Percentiles rank a stretch among this genome's conserved stretches.
Evolutionary conservation across 2,113 vertebrate species (phyloP).

Genomic region (Neogale vison): DNA sequence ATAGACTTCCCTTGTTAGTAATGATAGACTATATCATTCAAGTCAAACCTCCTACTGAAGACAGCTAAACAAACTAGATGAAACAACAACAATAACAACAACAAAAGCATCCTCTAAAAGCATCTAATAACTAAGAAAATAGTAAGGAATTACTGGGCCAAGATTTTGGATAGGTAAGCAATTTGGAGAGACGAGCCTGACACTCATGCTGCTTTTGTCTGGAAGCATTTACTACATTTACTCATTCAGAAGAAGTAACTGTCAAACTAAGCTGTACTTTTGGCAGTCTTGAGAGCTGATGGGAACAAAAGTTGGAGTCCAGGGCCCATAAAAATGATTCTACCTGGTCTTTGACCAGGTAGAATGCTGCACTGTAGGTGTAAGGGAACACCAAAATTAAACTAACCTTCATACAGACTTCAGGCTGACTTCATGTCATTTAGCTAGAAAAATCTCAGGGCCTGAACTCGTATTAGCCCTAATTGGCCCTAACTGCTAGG

Average conservation of each 20-base stretch:
- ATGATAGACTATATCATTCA: neutral
- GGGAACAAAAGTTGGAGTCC: neutral
- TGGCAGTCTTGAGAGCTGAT: neutral
- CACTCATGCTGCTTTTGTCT: neutral
- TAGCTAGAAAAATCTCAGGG: neutral
- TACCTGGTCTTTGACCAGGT: neutral
- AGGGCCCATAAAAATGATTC: neutral
- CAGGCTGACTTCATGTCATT: neutral
- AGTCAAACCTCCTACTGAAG: neutral
- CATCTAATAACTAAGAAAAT: neutral
- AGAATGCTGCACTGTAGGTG: neutral
- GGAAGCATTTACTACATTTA: neutral
- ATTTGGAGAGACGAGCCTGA: neutral
- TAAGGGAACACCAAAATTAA: neutral
- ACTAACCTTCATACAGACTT: neutral
- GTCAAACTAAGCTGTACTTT: neutral
- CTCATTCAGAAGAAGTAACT: neutral
- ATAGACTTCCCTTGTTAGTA: neutral
- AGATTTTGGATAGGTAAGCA: neutral
- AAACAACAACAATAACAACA: neutral
- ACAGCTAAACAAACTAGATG: neutral
- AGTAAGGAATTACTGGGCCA: neutral
- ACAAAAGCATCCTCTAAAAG: neutral
- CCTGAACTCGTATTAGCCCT: neutral
- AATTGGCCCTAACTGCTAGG: neutral